phyloP scores from a whole-genome alignment of 2,888 invertebrate genomes.

The Syrphus vitripennis region DNA sequence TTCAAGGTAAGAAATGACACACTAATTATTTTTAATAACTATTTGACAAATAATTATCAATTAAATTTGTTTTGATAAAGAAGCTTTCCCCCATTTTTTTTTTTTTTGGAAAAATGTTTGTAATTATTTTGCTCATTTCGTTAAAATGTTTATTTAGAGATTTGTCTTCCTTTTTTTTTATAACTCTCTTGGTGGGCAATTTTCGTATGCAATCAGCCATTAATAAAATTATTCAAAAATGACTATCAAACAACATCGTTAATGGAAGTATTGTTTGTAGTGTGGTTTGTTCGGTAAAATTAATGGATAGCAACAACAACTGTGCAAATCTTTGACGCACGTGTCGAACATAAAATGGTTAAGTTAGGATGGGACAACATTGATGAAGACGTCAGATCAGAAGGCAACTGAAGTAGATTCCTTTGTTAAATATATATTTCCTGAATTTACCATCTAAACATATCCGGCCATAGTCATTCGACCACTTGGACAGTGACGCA shows the following conservation, averaged over 20 bases:
- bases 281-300: neutral
- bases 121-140: slow-evolving; percentile 61
- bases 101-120: neutral
- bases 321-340: slow-evolving; percentile 60
- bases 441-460: slow-evolving; percentile 51
- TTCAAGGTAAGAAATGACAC: slow-evolving; percentile 91
- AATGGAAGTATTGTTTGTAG: neutral
- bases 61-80: neutral
- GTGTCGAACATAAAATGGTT: slow-evolving; percentile 60
- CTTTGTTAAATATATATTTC: slow-evolving; percentile 66
- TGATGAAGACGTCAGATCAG: neutral
- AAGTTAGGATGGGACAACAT: neutral
- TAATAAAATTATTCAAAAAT: slow-evolving; percentile 41
- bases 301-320: neutral
- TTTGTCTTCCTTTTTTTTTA: slow-evolving; percentile 10
- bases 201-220: slow-evolving; percentile 1
- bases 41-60: slow-evolving; percentile 64
- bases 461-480: slow-evolving; percentile 58
- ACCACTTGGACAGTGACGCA: neutral
- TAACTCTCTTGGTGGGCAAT: neutral
- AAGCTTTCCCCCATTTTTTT: neutral
- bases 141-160: slow-evolving; percentile 54
- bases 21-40: slow-evolving; percentile 63
- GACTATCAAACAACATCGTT: slow-evolving; percentile 36
- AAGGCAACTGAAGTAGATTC: slow-evolving; percentile 1